Evolutionary conservation across 2,888 invertebrate species (phyloP).

Genomic region (Epirrita christyi): DNA sequence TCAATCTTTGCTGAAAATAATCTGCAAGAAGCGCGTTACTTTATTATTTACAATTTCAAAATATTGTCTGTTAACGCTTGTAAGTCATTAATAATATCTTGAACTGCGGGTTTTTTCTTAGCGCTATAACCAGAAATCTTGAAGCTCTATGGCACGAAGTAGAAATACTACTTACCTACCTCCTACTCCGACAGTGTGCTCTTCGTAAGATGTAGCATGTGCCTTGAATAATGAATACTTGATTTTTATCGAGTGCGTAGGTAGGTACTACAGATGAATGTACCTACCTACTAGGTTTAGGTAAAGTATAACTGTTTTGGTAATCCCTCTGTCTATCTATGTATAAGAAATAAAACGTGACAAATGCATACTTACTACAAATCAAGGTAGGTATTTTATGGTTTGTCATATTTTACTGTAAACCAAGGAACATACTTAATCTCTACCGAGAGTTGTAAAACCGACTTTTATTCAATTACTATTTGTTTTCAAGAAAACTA

Average conservation of each 20-base stretch:
- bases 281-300: not conserved
- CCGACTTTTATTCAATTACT: no score
- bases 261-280: not conserved
- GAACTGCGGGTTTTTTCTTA: constrained; percentile 34
- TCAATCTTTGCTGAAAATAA: no score
- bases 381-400: no score
- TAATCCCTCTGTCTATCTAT: no score
- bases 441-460: no score
- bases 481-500: no score
- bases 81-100: constrained; percentile 33
- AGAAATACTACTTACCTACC: not conserved
- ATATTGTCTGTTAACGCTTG: not conserved
- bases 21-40: no score
- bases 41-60: not conserved
- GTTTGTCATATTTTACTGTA: no score
- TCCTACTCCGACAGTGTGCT: constrained; percentile 2
- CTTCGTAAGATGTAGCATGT: constrained; percentile 6
- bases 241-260: constrained; percentile 9
- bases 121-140: constrained; percentile 29
- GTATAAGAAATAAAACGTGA: no score
- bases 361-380: no score
- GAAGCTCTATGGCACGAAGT: constrained; percentile 8
- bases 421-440: no score
- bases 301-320: no score
- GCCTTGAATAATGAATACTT: constrained; percentile 5